Percentiles rank a stretch among this genome's conserved stretches.
These are phyloP conservation scores for Decapterus maruadsi DNA, from an alignment of 2,797 vertebrate species.

Conservation along the genomic window DNA sequence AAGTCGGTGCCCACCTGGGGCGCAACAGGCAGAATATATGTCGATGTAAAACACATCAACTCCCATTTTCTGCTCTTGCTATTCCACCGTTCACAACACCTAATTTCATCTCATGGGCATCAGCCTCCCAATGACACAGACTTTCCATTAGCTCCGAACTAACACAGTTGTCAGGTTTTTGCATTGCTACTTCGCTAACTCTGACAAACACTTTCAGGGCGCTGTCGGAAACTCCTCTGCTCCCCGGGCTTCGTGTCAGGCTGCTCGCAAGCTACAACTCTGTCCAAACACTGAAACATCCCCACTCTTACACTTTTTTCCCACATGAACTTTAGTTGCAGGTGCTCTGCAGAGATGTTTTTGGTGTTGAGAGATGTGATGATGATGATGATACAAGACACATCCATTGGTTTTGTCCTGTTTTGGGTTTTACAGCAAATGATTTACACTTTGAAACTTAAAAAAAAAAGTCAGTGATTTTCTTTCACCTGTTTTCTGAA, in stretches of 20 bases:
- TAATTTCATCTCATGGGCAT: conserved; percentile 62
- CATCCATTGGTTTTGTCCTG: not conserved
- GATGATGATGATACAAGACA: not conserved
- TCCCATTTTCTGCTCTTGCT: conserved; percentile 43
- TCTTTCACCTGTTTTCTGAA: too few relatives aligned
- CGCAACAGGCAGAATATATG: conserved; percentile 25
- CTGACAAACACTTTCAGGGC: conserved; percentile 47
- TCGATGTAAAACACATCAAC: conserved; percentile 47
- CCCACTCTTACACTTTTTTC: too few relatives aligned
- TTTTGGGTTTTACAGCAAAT: too few relatives aligned
- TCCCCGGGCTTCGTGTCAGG: not conserved
- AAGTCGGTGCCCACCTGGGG: conserved; percentile 26
- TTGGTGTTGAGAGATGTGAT: too few relatives aligned
- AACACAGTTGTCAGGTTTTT: conserved; percentile 55
- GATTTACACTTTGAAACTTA: too few relatives aligned
- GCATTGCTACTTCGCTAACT: conserved; percentile 39
- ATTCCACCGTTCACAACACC: conserved; percentile 32
- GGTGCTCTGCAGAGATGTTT: not conserved
- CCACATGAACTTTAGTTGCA: not conserved
- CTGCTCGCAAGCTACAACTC: not conserved
- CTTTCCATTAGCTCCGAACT: conserved; percentile 69
- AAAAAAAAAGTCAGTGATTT: too few relatives aligned
- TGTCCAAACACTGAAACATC: too few relatives aligned
- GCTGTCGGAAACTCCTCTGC: conserved; percentile 7
- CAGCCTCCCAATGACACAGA: conserved; percentile 52